Base-by-base conservation (phyloP, 1,140 invertebrate species). In the Apis dorsata region DNA sequence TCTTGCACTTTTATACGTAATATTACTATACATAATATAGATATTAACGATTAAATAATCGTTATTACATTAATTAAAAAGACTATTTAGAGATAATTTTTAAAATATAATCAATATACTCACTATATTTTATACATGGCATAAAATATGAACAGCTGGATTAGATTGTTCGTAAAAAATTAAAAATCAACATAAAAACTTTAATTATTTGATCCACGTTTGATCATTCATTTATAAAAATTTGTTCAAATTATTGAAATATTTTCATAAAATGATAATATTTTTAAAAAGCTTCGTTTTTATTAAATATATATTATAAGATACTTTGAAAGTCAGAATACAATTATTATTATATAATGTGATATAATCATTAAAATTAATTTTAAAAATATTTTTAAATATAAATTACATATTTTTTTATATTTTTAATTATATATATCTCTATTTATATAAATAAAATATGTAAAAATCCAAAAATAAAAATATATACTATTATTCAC, bases 121-220 rank as follows among this genome's bases (percentile, higher is more conserved):
- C 24, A 60, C 62, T 76, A 71, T 65, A 57, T 24, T 65, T 60
- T 79, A 72, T 66, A 59, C 65, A 78, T 74, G 66, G 44, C 74
- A 85, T 84, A 77, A 83, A 66, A 84, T 66, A 57, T 83, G 62
- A 86, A 87, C 78, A 65, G 60, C 19, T 85, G 83, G 60, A 79
- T 84, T 81, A 68, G 55, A 83, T 74, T 73, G 24, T 78, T 83
- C 51, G 63, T 69, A 51, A 62, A 84, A 60, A n/a, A 79, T 63
- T 51, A 19, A 55, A 66, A 15, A 49, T 24, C 19, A 69, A 70
- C 19, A 34, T 65, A 63, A 68, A 15, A 72, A 66, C n/a, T 21
- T 34, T 59, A 63, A 65, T 62, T 19, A 69, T 70, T 74, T 80
- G 34, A 62, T 62, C 59, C 8, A 62, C 17, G 24, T 86, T 74